Evolutionary conservation across 2,888 invertebrate species (phyloP).

Genomic region (Agrochola lychnidis): DNA sequence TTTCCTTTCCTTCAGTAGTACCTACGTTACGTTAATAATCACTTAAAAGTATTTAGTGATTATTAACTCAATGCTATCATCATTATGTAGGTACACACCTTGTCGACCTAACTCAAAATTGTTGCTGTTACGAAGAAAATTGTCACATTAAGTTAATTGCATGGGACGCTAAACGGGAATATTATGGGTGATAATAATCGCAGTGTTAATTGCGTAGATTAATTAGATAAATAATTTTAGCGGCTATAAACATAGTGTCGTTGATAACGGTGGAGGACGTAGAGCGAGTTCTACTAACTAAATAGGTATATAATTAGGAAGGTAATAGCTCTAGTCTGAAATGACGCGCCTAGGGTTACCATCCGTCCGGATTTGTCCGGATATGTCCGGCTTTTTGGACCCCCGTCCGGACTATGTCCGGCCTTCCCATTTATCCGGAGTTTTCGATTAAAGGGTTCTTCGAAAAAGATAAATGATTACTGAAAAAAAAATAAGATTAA

Average conservation of each 20-base stretch:
- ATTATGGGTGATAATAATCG: slow-evolving; percentile 27
- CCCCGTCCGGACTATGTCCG: too few relatives aligned
- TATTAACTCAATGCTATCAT: not conserved
- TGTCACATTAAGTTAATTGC: slow-evolving; percentile 46
- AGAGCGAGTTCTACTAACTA: not conserved
- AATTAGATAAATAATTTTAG: slow-evolving; percentile 54
- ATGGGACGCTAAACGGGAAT: slow-evolving; percentile 19
- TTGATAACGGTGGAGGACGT: slow-evolving; percentile 39
- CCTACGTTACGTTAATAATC: too few relatives aligned
- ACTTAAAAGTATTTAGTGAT: not conserved
- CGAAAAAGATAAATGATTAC: too few relatives aligned
- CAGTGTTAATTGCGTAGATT: slow-evolving; percentile 45
- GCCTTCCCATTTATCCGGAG: too few relatives aligned
- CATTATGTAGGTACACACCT: not conserved
- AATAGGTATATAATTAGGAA: not conserved
- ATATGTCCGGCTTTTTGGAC: too few relatives aligned
- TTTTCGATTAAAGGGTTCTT: too few relatives aligned
- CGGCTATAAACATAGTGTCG: slow-evolving; percentile 19
- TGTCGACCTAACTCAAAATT: slow-evolving; percentile 9
- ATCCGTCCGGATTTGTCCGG: too few relatives aligned
- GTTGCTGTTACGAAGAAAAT: slow-evolving; percentile 35
- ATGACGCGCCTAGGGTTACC: too few relatives aligned
- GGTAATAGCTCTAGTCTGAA: too few relatives aligned
- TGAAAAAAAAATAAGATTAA: too few relatives aligned
- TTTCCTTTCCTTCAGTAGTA: too few relatives aligned